Evolutionary conservation across 2,888 invertebrate species (phyloP), one percentile per base, ranked within the genome.

Genomic region (Meghimatium bilineatum): DNA sequence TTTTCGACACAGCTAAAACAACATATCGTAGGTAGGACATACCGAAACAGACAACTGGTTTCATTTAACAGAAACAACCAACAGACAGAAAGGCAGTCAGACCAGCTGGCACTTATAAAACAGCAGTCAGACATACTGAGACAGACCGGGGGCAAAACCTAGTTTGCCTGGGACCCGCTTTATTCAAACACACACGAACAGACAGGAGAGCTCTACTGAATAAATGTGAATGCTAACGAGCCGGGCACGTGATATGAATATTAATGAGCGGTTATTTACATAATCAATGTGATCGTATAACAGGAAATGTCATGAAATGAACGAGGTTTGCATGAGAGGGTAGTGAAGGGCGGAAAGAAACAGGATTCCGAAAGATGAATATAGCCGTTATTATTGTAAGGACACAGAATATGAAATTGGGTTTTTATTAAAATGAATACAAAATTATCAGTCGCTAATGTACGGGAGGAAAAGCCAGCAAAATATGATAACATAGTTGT

Each of bases 181-280:
- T 76, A 77, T 44, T 63, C 67, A 17, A 36, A 3, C 23, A n/a
- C 34, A 38, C 38, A 75, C 56, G 14, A 38, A 75, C 49, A 10
- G 23, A 12, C 26, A 29, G 23, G 26, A 36, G 17, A 66, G 75
- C 60, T 63, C 36, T n/a, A 72, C 12, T 12, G 49, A 44, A 72
- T 49, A 49, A 44, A 72, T n/a, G n/a, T 71, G 66, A 49, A 78
- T 44, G 38, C 26, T 44, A 52, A 79, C 10, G n/a, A 66, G 63
- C 38, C 36, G 17, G 60, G 66, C 77, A 77, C 77, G 77, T 77
- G 77, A 77, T 60, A 77, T 77, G 77, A 63, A 63, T 77, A 77
- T 77, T 77, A 38, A 77, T 77, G 77, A 77, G 77, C 23, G 23
- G 23, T 38, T 26, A 63, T 77, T 77, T 77, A 29, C 77, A 77